A percentile compares a stretch with the other conserved stretches of the same genome.
phyloP scores from a whole-genome alignment of 2,113 vertebrate genomes.

The Furnarius figulus region DNA sequence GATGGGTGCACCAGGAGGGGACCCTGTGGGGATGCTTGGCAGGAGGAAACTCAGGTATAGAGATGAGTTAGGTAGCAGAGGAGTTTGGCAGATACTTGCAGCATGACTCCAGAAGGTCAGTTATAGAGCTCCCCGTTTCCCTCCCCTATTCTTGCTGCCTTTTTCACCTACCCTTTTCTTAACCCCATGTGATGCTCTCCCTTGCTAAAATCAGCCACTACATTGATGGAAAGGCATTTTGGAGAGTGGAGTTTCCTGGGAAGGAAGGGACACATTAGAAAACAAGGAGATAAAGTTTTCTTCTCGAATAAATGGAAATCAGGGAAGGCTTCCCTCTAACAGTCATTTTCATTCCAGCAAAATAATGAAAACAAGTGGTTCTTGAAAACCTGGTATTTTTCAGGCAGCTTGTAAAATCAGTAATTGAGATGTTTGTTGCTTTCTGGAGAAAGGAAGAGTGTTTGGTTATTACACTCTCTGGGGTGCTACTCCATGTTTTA shows the following conservation, averaged over 20 bases:
- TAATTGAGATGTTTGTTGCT: neutral
- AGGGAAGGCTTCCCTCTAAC: neutral
- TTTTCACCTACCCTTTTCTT: neutral
- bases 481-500: neutral
- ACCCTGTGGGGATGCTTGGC: rapidly evolving
- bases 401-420: neutral
- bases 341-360: neutral
- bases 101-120: neutral
- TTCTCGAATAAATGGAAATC: neutral
- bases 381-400: neutral
- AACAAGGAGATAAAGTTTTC: neutral
- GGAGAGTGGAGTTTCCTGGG: neutral
- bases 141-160: neutral
- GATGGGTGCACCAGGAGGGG: neutral
- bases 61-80: neutral
- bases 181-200: neutral
- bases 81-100: neutral
- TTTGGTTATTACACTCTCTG: neutral
- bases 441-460: neutral
- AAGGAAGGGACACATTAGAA: neutral
- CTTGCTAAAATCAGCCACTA: neutral
- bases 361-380: neutral
- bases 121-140: neutral
- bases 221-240: neutral
- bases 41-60: rapidly evolving